Percentiles rank a stretch among this genome's conserved stretches.
Evolutionary conservation across 2,888 invertebrate species (phyloP).

Genomic region (Omphaloscelis lunosa): DNA sequence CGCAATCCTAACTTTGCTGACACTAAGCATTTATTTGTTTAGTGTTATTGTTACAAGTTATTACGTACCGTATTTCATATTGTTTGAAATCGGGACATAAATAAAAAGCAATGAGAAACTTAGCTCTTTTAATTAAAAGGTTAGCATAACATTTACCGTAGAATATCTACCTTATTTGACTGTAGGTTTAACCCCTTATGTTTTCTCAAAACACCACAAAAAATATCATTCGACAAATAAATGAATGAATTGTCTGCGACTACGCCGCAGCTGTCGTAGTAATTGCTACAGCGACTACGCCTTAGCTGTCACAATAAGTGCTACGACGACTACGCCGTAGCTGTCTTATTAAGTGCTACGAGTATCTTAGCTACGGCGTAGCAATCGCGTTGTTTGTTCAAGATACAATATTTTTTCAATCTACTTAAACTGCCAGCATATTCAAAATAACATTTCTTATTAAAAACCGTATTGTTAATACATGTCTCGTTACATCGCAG

Average conservation of each 20-base stretch:
- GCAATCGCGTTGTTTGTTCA: background rate
- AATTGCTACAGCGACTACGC: background rate
- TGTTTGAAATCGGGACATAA: background rate
- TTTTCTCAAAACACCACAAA: background rate
- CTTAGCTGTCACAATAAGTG: background rate
- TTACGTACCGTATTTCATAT: background rate
- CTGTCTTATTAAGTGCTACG: conserved; percentile 1
- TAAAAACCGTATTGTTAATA: background rate
- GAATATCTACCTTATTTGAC: background rate
- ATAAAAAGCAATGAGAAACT: background rate
- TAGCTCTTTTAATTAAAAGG: background rate
- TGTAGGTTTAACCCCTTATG: background rate
- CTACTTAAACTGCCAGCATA: background rate
- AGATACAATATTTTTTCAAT: background rate
- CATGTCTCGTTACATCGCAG: conserved; percentile 19
- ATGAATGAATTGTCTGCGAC: background rate
- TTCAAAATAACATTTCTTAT: conserved; percentile 1
- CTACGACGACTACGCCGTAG: background rate
- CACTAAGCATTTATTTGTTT: conserved; percentile 40
- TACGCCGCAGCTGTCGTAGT: background rate
- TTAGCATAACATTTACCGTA: background rate
- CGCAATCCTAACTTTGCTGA: conserved; percentile 40
- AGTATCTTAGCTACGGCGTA: conserved; percentile 4
- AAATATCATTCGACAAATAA: background rate
- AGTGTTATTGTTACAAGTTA: conserved; percentile 33